Evolutionary conservation across 2,113 vertebrate species (phyloP).

Genomic region (Anguilla japonica): DNA sequence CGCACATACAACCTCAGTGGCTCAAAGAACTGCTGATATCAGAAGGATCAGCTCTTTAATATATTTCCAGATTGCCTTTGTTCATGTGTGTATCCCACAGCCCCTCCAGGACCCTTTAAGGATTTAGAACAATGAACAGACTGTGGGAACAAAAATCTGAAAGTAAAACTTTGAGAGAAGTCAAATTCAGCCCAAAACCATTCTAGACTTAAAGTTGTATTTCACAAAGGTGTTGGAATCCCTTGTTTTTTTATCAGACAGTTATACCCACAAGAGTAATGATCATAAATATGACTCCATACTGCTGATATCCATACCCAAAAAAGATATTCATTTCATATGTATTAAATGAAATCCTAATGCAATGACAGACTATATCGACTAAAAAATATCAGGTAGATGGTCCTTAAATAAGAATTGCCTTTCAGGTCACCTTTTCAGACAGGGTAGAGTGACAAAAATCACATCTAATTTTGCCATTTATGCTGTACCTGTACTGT

Average conservation of each 20-base stretch:
- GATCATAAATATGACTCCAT: background rate
- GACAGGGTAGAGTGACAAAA: background rate
- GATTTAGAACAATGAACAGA: conserved; percentile 8
- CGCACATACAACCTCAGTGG: background rate
- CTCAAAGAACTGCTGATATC: conserved; percentile 34
- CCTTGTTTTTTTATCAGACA: background rate
- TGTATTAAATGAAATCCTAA: no score
- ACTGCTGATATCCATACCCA: no score
- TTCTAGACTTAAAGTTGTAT: background rate
- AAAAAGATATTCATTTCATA: background rate
- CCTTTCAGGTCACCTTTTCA: background rate
- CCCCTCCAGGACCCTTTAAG: background rate
- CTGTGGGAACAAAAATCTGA: background rate
- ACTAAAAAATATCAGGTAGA: background rate
- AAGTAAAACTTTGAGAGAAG: background rate
- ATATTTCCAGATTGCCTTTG: conserved; percentile 29
- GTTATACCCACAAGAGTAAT: background rate
- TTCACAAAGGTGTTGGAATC: background rate
- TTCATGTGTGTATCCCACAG: conserved; percentile 20
- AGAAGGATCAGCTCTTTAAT: conserved; percentile 34
- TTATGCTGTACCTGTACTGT: background rate
- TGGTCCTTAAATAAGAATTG: background rate
- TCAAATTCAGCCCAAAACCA: background rate
- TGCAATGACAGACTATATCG: no score
- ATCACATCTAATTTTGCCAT: background rate